These are phyloP conservation scores for Drosophila pseudotakahashii DNA, from an alignment of 2,888 invertebrate species.

Conservation along the genomic window DNA sequence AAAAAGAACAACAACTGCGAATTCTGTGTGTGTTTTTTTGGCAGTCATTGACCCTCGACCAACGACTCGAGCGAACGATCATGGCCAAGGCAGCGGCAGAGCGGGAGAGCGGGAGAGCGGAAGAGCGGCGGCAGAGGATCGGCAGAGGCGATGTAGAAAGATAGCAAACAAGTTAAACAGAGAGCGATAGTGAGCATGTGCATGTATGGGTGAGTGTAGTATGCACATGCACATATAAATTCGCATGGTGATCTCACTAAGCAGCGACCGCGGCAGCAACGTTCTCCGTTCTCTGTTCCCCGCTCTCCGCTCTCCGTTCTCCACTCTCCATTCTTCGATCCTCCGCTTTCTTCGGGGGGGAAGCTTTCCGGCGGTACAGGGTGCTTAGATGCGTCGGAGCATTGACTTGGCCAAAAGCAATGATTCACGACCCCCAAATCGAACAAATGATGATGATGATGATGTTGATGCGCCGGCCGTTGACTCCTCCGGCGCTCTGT, in stretches of 20 bases:
- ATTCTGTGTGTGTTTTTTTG: slow-evolving; percentile 55
- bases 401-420: slow-evolving; percentile 46
- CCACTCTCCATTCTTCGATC: not conserved
- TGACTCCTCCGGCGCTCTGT: slow-evolving; percentile 15
- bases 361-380: slow-evolving; percentile 11
- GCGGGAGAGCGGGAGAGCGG: too few species aligned
- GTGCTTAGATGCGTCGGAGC: slow-evolving; percentile 33
- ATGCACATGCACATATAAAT: slow-evolving; percentile 32
- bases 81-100: slow-evolving; percentile 45
- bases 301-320: slow-evolving; percentile 3
- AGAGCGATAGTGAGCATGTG: slow-evolving; percentile 61
- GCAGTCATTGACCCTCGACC: slow-evolving; percentile 77
- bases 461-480: slow-evolving; percentile 20
- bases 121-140: too few species aligned
- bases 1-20: slow-evolving; percentile 10
- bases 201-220: not conserved
- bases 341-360: slow-evolving; percentile 1
- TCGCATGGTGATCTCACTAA: slow-evolving; percentile 45
- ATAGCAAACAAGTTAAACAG: slow-evolving; percentile 76
- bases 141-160: slow-evolving; percentile 71
- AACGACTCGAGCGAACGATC: slow-evolving; percentile 42
- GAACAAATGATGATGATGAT: not conserved
- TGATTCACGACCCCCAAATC: slow-evolving; percentile 29
- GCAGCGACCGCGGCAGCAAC: slow-evolving; percentile 14
- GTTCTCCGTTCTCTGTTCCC: not conserved